phyloP scores from a whole-genome alignment of 2,113 vertebrate genomes.

The Heteronetta atricapilla region DNA sequence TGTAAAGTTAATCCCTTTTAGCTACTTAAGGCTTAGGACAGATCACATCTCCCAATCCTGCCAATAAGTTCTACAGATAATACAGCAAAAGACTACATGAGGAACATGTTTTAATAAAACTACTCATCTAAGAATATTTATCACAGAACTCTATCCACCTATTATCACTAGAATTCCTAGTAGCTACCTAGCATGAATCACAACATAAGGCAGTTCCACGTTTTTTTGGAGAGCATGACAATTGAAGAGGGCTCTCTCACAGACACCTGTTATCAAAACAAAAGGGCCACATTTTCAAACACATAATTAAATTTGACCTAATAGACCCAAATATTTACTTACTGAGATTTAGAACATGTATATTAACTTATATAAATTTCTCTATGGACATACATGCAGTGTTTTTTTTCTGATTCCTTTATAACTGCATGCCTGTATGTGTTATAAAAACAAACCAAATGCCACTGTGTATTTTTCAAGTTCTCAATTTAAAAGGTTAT shows the following conservation, averaged over 20 bases:
- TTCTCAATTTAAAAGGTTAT: not conserved
- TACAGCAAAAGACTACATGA: not conserved
- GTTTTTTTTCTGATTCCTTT: not conserved
- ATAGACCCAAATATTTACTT: not conserved
- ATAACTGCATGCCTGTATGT: not conserved
- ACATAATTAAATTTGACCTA: not conserved
- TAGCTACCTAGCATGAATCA: not conserved
- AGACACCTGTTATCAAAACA: not conserved
- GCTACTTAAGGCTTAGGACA: slow-evolving; percentile 59
- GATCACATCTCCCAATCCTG: slow-evolving; percentile 29
- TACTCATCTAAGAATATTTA: not conserved
- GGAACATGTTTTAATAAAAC: not conserved
- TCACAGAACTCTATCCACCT: not conserved
- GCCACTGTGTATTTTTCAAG: not conserved
- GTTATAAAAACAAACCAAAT: not conserved
- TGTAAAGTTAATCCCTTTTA: slow-evolving; percentile 67
- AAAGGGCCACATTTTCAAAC: not conserved
- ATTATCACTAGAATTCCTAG: not conserved
- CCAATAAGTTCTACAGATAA: not conserved
- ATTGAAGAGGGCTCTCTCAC: not conserved
- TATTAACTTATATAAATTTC: not conserved
- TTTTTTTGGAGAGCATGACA: not conserved
- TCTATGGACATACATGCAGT: not conserved
- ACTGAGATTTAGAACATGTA: not conserved
- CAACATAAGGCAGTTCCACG: not conserved